These are phyloP conservation scores for Melanotaenia nigrans DNA, from an alignment of 2,797 vertebrate genomes.

Conservation along the genomic window DNA sequence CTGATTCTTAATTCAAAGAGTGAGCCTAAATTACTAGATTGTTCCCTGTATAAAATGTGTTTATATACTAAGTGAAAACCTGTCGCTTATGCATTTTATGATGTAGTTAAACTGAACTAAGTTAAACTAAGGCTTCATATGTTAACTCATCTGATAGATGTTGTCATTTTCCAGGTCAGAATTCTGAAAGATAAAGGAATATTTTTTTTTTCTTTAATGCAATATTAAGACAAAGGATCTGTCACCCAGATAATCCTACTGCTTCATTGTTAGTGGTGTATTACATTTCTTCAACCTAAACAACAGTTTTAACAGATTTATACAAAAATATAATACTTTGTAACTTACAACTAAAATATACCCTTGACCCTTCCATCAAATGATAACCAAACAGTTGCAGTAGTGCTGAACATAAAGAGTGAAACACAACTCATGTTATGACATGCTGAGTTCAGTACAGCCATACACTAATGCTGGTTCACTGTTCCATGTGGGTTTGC, in stretches of 20 bases:
- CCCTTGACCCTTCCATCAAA: neutral
- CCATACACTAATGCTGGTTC: slow-evolving; percentile 46
- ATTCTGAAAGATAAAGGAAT: too few relatives aligned
- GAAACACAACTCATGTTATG: neutral
- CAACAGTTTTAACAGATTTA: neutral
- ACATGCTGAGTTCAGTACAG: slow-evolving; percentile 14
- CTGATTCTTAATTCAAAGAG: neutral
- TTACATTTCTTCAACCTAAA: neutral
- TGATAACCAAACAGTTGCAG: neutral
- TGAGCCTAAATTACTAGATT: neutral
- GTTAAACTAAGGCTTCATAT: neutral
- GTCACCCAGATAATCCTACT: slow-evolving; percentile 23
- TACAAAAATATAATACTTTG: neutral
- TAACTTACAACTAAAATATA: neutral
- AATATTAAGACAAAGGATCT: neutral
- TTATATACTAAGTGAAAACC: neutral
- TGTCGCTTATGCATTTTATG: neutral
- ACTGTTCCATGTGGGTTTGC: slow-evolving; percentile 66
- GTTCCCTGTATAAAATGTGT: neutral
- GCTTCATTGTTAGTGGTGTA: slow-evolving; percentile 9
- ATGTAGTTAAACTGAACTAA: neutral
- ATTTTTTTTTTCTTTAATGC: neutral
- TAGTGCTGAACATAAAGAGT: neutral
- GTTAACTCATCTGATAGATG: neutral
- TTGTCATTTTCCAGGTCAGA: neutral